Base-by-base conservation (phyloP, 2,888 invertebrate species). In the Nephrotoma flavescens region DNA sequence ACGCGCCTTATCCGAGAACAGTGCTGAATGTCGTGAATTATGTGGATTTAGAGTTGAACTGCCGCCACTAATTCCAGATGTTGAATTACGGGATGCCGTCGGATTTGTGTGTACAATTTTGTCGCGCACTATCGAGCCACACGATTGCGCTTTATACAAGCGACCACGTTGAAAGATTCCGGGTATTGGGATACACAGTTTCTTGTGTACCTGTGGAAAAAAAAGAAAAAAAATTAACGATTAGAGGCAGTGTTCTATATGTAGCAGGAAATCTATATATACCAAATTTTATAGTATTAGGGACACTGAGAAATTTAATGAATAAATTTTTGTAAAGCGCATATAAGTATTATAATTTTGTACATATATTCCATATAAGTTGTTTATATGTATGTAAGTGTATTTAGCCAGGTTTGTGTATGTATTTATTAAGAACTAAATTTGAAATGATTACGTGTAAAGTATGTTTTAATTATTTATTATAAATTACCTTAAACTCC, bases 101-200 rank as follows among this genome's bases (percentile, higher is more conserved):
- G 85, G 44, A 44, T 42, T 44, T 85, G 42, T 42, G 15, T 85
- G 85, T 4, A 85, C 57, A n/a, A 93, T 92, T 86, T 93, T 92
- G 87, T 94, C 93, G 45, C 93, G 91, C 2, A 92, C 91, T 87
- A 94, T 92, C 85, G 93, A 93, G 90, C 95, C 92, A 92, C 95
- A 94, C 0, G 94, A 94, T 89, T 94, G 93, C 12, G 94, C 93
- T 89, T 94, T 94, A 89, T 94, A 94, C 71, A 94, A 90, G 3
- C 94, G 92, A 84, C 93, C 93, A 86, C 92, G 92, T 84, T 92
- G 92, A 88, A 94, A 93, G 71, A 94, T 89, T 19, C 93, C 93
- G 0, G 94, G 93, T 87, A 94, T 89, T 2, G 94, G 94, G 87
- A 94, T 92, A 89, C 94, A 94, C n/a, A 94, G 90, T 90, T 94